Base-by-base conservation (phyloP, 1,140 invertebrate genomes). In the Sycobia sp. region DNA sequence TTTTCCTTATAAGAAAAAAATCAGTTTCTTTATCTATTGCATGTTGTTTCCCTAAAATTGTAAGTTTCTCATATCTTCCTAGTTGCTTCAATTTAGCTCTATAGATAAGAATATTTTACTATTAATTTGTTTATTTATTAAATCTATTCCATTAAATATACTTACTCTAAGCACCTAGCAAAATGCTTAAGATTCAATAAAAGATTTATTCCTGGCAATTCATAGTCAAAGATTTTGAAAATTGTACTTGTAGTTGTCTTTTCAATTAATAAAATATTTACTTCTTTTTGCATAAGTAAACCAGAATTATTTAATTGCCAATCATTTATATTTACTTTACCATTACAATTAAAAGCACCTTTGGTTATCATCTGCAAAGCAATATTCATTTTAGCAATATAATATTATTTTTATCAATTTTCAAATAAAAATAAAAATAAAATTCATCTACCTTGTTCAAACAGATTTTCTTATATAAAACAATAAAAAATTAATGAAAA, bases 141-240 rank as follows among this genome's bases (percentile, higher is more conserved):
- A 23, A 3, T 25, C 4, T 32, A 32, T 32, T 32, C 4, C 29
- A 4, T 32, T n/a, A 32, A 5, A 56, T 32, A 10, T 29, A 70
- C 74, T 73, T 71, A 81, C 79, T 75, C 68, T 67, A 78, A 71
- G 44, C 75, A 79, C 56, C 66, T 69, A 5, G 69, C 64, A n/a
- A 75, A 65, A 64, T 75, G 71, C 25, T 71, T 69, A 3, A 80
- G 51, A 67, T 72, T 70, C 4, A 80, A 57, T 29, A 79, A 47
- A 9, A 67, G 72, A 44, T 70, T 73, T 11, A 74, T 64, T 27
- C 64, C 65, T 13, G 73, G 69, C 43, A 72, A 20, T 62, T 58
- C 61, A n/a, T 50, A 71, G 11, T 73, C 66, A 51, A 81, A 81
- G 16, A 77, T 61, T 16, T 51, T 69, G 9, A 76, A 32, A 34